phyloP scores from a whole-genome alignment of 2,888 invertebrate species.

The Kuschelorhynchus macadamiae region DNA sequence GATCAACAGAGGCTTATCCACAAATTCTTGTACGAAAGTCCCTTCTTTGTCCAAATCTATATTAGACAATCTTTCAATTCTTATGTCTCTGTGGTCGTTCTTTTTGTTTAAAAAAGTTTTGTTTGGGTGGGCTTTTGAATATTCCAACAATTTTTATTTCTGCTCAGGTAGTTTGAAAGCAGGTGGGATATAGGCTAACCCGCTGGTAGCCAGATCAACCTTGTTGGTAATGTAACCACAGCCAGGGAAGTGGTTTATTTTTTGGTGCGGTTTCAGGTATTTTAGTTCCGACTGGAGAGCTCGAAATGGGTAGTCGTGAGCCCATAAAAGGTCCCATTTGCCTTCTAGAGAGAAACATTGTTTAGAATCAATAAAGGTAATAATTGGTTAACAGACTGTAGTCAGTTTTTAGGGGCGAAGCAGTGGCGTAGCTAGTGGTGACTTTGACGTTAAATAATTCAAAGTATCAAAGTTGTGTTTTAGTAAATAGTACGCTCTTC shows the following conservation, averaged over 20 bases:
- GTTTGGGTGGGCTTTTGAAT: slow-evolving; percentile 77
- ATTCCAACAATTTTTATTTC: slow-evolving; percentile 78
- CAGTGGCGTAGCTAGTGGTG: too few relatives aligned
- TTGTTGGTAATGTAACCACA: slow-evolving; percentile 95
- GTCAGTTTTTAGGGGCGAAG: too few relatives aligned
- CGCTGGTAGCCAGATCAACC: slow-evolving; percentile 86
- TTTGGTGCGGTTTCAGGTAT: slow-evolving; percentile 79
- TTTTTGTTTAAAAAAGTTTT: slow-evolving; percentile 91
- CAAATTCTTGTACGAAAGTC: slow-evolving; percentile 92
- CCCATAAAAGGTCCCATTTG: slow-evolving; percentile 93
- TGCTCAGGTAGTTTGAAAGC: slow-evolving; percentile 90
- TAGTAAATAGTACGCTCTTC: too few relatives aligned
- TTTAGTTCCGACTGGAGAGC: slow-evolving; percentile 71
- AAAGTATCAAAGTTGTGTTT: too few relatives aligned
- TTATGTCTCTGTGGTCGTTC: slow-evolving; percentile 91
- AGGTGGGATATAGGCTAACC: slow-evolving; percentile 85
- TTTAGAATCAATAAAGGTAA: too few relatives aligned
- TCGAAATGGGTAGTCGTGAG: slow-evolving; percentile 92
- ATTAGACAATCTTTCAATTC: slow-evolving; percentile 79
- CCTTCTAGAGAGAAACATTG: slow-evolving; percentile 18
- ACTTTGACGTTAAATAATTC: too few relatives aligned
- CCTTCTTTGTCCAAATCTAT: slow-evolving; percentile 80
- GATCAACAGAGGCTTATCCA: slow-evolving; percentile 89
- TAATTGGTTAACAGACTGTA: too few relatives aligned
- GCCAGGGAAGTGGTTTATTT: slow-evolving; percentile 95